Base-by-base conservation (phyloP, 1,140 invertebrate genomes). In the Drepana arcuata region DNA sequence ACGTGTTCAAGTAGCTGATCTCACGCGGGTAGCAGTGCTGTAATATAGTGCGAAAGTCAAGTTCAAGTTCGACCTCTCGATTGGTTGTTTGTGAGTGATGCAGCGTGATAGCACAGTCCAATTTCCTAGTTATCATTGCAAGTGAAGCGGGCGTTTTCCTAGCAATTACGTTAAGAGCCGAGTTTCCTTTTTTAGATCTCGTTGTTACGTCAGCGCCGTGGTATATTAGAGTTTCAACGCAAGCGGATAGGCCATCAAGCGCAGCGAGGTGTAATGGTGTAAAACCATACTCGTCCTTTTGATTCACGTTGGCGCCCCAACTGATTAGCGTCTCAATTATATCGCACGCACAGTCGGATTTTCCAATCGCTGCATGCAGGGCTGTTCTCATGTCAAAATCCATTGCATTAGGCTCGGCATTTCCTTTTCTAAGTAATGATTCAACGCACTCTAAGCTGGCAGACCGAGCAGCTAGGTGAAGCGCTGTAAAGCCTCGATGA, bases 181-280 rank as follows among this genome's bases (percentile, higher is more conserved):
- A 92, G 46, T 92, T 90, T 12, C 93, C 93, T 53, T 92, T 93
- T 65, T 91, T 92, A 3, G 92, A 94, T 55, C 90, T 89, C 0
- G 92, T 91, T 4, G 91, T 94, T 0, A 96, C 88, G 80, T 95
- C 91, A 28, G 94, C 93, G 1, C 93, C 93, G 60, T 93, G 87
- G 60, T 90, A 90, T 12, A 96, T 90, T 14, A 97, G 74, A 24
- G 93, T 86, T 62, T 94, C 90, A 0, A 94, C 93, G 55, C 92
- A 93, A 45, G 91, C 89, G 0, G 92, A 92, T n/a, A 94, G 77
- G 16, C 93, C 93, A 62, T 94, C 93, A 0, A 94, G 69, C 3
- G 94, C 93, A 2, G 94, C 94, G 25, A 96, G 87, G 64, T 96
- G 95, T 9, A 97, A 79, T 0, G 95, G 92, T 0, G 94, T 94